Evolutionary conservation across 2,888 invertebrate genomes (phyloP).

Genomic region (Graphium colonna): DNA sequence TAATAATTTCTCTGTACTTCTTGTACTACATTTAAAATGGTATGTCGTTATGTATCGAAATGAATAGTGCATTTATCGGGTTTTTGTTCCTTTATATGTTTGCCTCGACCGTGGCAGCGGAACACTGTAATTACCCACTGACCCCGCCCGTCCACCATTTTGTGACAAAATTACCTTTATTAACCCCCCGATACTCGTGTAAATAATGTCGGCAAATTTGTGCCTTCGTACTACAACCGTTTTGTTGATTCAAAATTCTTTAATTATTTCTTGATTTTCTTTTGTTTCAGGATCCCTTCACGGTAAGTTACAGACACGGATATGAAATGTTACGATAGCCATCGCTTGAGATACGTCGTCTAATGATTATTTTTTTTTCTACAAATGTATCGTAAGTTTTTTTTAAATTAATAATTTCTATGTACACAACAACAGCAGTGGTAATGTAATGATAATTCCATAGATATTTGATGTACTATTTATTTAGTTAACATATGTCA

Average conservation of each 20-base stretch:
- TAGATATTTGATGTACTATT: too few relatives aligned
- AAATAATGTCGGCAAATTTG: constrained; percentile 7
- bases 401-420: too few relatives aligned
- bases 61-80: neutral
- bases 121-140: constrained; percentile 5
- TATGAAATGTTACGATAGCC: too few relatives aligned
- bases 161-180: constrained; percentile 9
- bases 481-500: too few relatives aligned
- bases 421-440: too few relatives aligned
- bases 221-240: neutral
- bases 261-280: constrained; percentile 37
- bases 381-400: too few relatives aligned
- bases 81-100: too few relatives aligned
- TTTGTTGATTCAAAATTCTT: neutral
- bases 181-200: constrained; percentile 4
- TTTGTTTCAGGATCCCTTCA: constrained; percentile 83
- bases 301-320: constrained; percentile 63
- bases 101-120: neutral
- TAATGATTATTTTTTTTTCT: too few relatives aligned
- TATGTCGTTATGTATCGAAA: too few relatives aligned
- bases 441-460: too few relatives aligned
- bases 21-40: neutral
- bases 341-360: too few relatives aligned
- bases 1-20: too few relatives aligned
- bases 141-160: neutral